Evolutionary conservation across 2,888 invertebrate genomes (phyloP).

Genomic region (Caenorhabditis sp.): DNA sequence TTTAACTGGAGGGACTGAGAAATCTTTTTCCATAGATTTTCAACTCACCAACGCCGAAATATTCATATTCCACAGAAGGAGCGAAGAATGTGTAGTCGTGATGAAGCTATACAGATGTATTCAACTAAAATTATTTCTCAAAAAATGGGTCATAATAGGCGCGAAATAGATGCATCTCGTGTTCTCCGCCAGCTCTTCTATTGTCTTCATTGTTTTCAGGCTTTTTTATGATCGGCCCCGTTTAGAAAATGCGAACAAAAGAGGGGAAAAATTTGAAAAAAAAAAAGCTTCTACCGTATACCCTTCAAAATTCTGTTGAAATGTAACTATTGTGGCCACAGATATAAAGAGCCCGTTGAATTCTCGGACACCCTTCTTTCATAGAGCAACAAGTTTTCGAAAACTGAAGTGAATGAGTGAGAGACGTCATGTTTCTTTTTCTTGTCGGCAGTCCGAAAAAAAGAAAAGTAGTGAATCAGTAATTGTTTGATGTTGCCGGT

Average conservation of each 20-base stretch:
- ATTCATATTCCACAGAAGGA: background rate
- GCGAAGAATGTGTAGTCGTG: background rate
- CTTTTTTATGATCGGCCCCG: slow-evolving; percentile 28
- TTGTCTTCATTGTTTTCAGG: slow-evolving; percentile 25
- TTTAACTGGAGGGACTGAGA: no score
- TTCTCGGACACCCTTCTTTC: background rate
- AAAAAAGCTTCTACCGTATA: slow-evolving; percentile 19
- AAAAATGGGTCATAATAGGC: slow-evolving; percentile 44
- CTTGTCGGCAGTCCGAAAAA: slow-evolving; percentile 27
- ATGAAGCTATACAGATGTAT: background rate
- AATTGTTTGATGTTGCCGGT: slow-evolving; percentile 61
- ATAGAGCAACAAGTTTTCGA: background rate
- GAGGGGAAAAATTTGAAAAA: background rate
- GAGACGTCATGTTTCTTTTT: slow-evolving; percentile 38
- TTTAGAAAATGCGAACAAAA: slow-evolving; percentile 34
- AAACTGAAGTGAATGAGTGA: background rate
- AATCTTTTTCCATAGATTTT: background rate
- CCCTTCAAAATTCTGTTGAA: background rate
- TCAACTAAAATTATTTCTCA: slow-evolving; percentile 8
- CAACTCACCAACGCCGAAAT: slow-evolving; percentile 1
- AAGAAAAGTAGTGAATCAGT: slow-evolving; percentile 44
- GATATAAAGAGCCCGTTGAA: background rate
- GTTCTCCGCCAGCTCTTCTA: slow-evolving; percentile 2
- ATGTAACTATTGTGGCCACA: no score
- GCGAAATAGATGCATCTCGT: slow-evolving; percentile 25